Percentiles rank a stretch among this genome's conserved stretches.
phyloP scores from a whole-genome alignment of 2,888 invertebrate species.

The Acanthoscelides obtectus region DNA sequence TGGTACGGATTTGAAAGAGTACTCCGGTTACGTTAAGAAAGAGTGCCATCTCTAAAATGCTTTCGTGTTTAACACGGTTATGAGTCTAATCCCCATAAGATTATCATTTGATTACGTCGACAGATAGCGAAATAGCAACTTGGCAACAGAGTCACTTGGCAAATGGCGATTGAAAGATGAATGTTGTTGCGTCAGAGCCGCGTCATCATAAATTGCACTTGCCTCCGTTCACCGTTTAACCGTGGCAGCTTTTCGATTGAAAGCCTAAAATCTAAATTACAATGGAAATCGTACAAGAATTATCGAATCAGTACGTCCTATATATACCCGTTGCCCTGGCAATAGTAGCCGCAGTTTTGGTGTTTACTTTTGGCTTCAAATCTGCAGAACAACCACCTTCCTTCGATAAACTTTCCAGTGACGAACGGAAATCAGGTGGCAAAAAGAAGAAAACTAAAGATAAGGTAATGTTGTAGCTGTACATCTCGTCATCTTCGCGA shows the following conservation, averaged over 20 bases:
- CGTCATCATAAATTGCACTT: constrained; percentile 55
- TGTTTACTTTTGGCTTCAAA: constrained; percentile 39
- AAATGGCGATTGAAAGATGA: constrained; percentile 2
- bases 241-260: constrained; percentile 25
- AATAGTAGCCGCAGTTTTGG: constrained; percentile 32
- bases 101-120: not conserved
- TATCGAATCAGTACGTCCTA: constrained; percentile 54
- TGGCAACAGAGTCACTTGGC: not conserved
- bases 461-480: constrained; percentile 51
- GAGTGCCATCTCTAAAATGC: too few relatives aligned
- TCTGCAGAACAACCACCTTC: constrained; percentile 61
- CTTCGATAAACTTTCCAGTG: constrained; percentile 65
- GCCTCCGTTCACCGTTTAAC: constrained; percentile 17
- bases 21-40: too few relatives aligned
- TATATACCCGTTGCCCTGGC: constrained; percentile 56
- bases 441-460: constrained; percentile 69
- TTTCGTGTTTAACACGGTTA: too few relatives aligned
- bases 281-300: constrained; percentile 59
- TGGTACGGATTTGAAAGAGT: too few relatives aligned
- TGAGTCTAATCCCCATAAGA: too few relatives aligned
- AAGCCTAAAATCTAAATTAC: constrained; percentile 18
- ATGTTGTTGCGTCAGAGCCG: constrained; percentile 61
- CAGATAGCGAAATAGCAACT: not conserved
- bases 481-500: not conserved
- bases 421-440: constrained; percentile 63